A percentile compares a stretch with the other conserved stretches of the same genome.
Evolutionary conservation across 1,140 invertebrate species (phyloP).

Genomic region (Varroa destructor): DNA sequence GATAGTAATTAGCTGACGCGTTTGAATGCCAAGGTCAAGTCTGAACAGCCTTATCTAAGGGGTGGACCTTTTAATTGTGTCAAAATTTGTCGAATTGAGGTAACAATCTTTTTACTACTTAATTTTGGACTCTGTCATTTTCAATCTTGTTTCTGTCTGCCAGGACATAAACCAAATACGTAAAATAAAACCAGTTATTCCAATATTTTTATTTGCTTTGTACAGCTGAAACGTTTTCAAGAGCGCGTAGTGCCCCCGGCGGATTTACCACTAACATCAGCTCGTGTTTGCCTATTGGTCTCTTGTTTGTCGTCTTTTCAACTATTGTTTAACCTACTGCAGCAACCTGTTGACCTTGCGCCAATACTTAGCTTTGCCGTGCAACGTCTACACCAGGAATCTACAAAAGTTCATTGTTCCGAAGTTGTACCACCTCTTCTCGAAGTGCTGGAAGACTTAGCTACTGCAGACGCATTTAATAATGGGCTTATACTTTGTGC

Average conservation of each 20-base stretch:
- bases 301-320: not conserved
- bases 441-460: conserved; percentile 1
- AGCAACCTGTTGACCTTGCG: not conserved
- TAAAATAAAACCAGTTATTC: too few relatives aligned
- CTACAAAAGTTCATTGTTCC: not conserved
- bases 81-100: too few relatives aligned
- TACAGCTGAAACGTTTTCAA: conserved; percentile 15
- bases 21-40: too few relatives aligned
- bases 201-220: not conserved
- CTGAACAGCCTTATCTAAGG: too few relatives aligned
- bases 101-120: too few relatives aligned
- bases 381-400: not conserved
- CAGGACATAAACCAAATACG: too few relatives aligned
- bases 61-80: too few relatives aligned
- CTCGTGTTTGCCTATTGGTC: not conserved
- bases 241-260: not conserved
- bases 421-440: conserved; percentile 8
- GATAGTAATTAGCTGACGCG: too few relatives aligned
- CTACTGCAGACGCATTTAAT: not conserved
- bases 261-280: not conserved
- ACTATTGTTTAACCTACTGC: not conserved
- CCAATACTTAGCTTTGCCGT: conserved; percentile 1
- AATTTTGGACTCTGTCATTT: too few relatives aligned
- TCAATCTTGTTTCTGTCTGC: too few relatives aligned
- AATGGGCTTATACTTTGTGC: not conserved